Evolutionary conservation across 2,113 vertebrate genomes (phyloP), one percentile per base, ranked within the genome.

Genomic region (Mustelus asterias): DNA sequence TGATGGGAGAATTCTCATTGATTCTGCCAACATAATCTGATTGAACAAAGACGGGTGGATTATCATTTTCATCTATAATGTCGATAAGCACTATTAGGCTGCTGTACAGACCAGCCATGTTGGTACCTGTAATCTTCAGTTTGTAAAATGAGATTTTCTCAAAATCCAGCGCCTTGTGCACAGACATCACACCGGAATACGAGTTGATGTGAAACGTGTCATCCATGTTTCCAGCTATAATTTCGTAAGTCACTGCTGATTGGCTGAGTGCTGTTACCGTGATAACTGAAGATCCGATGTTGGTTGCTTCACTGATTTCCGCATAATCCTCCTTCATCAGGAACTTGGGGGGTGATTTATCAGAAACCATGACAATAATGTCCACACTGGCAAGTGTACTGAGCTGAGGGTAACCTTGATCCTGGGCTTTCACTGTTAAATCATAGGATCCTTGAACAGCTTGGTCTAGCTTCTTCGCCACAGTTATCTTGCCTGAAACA

Each of bases 51-150:
- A 97, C 3, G 0, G 99, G 99, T 0, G 97, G 96, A 0, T 99
- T 99, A 97, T 99, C 99, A 3, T 99, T 99, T 97, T 99, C 98
- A 33, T 99, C 99, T 72, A 99, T 97, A 94, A 99, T 97, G 18
- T 99, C 99, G 96, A 99, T 96, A 63, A 98, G 96, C 65, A 98
- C 98, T 0, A 96, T 9, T 0, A 97, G 96, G 4, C 98, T 98
- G 76, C 97, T 98, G 95, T 96, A 98, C 13, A 97, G 97, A 20
- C 98, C 98, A 0, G 97, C 97, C 93, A 98, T 97, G 69, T 98
- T 99, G 96, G 97, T 98, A 80, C 98, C 98, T 86, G 98, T 97
- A 83, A 99, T 98, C 96, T 97, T 97, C 96, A 99, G 96, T 69
- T 97, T 98, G 96, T 99, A 99, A n/a, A 98, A 98, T 22, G 97